phyloP scores from a whole-genome alignment of 23 tunicate genomes.

The Corella eumyota region DNA sequence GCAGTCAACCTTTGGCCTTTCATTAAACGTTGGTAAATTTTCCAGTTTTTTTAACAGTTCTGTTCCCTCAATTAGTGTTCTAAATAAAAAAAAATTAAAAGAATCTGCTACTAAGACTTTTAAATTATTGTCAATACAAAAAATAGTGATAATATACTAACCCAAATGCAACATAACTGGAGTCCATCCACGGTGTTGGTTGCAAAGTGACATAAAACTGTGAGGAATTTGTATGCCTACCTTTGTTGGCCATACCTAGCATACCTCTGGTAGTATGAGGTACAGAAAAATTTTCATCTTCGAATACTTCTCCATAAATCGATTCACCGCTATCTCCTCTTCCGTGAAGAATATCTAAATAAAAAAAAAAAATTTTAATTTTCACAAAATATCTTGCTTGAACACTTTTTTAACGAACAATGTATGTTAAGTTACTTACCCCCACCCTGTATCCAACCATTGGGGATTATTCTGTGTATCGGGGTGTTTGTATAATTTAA shows the following conservation, averaged over 20 bases:
- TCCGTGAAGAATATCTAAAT: slow-evolving; percentile 64
- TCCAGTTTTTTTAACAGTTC: slow-evolving; percentile 52
- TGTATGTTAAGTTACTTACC: slow-evolving; percentile 8
- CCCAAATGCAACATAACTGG: slow-evolving; percentile 85
- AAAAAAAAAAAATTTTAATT: no score
- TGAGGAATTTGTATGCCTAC: slow-evolving; percentile 72
- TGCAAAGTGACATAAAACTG: slow-evolving; percentile 84
- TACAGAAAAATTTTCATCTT: slow-evolving; percentile 77
- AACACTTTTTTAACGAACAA: no score
- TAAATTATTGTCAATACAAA: no score
- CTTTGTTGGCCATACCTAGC: slow-evolving; percentile 89
- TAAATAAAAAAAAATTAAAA: slow-evolving; percentile 4
- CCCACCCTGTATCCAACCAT: slow-evolving; percentile 90
- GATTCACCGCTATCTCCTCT: slow-evolving; percentile 75
- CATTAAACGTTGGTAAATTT: slow-evolving; percentile 67
- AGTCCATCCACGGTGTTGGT: slow-evolving; percentile 87
- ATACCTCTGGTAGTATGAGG: slow-evolving; percentile 51
- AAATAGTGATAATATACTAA: slow-evolving; percentile 1
- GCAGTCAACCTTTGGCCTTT: slow-evolving; percentile 56
- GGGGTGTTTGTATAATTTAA: slow-evolving; percentile 39
- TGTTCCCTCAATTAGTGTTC: slow-evolving; percentile 72
- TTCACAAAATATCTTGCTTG: slow-evolving; percentile 1
- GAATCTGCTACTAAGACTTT: no score
- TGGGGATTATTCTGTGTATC: slow-evolving; percentile 72
- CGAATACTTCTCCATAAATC: slow-evolving; percentile 62